Evolutionary conservation across 2,113 vertebrate species (phyloP), one percentile per base, ranked within the genome.

Genomic region (Nansenia antarctica): DNA sequence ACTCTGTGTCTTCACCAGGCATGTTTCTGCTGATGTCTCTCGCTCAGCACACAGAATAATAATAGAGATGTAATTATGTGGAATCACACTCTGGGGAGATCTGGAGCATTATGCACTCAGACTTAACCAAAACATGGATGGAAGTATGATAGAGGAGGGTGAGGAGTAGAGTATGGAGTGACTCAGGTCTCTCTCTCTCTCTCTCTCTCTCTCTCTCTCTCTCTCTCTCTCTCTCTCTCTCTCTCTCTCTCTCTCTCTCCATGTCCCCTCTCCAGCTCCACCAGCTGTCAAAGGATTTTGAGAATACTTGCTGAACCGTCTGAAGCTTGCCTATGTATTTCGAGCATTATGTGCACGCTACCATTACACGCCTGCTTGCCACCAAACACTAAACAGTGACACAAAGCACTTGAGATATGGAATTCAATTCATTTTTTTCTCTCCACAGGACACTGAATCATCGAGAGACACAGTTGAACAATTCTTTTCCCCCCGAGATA

Each of bases 41-140:
- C 14, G 18, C 32, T 67, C 35, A 14, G 32, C 3, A 9, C 35
- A 12, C 31, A 58, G 52, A 54, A 57, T 65, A 73, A 65, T 69
- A 69, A 69, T 58, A 60, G 34, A 73, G 71, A 63, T 30, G 69
- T 68, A 35, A 72, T 72, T 72, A 69, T 64, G 55, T 31, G 63
- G 39, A 72, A 72, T 61, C 49, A 1, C 68, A 52, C 74, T 26
- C 64, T 14, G 59, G 39, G 60, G 57, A 71, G 14, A 60, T 22
- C 9, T 60, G 58, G 58, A 60, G 15, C 14, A 15, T n/a, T 9
- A 60, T 20, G 30, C 31, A 35, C 15, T 31, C 57, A 60, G 57
- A 60, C 15, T 22, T 22, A 20, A 59, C 57, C 57, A 9, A 31
- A 34, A 18, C 18, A 60, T 60, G 22, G 6, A 34, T 35, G 20